Base-by-base conservation (phyloP, 1,140 invertebrate species). In the Solen grandis region DNA sequence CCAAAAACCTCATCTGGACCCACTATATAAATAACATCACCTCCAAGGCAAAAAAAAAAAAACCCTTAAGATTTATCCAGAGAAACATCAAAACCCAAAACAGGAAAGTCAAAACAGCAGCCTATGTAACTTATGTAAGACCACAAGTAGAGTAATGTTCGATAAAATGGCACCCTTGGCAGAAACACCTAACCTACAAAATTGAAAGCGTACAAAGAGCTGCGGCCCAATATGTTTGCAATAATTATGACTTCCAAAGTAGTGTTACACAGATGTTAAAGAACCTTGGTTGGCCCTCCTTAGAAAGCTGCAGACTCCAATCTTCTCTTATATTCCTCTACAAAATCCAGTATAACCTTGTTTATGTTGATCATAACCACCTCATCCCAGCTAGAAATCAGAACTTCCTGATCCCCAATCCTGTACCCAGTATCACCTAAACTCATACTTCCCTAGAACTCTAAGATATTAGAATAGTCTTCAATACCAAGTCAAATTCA, bases 151-250 rank as follows among this genome's bases (percentile, higher is more conserved):
- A 60, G 35, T 60, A 60, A 14, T 60, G 57, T 27, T 60, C 5
- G 4, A 60, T 60, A 5, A 60, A 31, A 5, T 60, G 19, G 27
- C 57, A 27, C 25, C 25, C 25, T 8, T 60, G 57, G n/a, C n/a
- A 29, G 19, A 60, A 60, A 22, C 2, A 16, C 57, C 3, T 60
- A 13, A 22, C 27, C 16, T 60, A 60, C 25, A 8, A 60, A 27
- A 19, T 60, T 5, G 57, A n/a, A n/a, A n/a, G n/a, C n/a, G n/a
- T n/a, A n/a, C n/a, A n/a, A n/a, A n/a, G n/a, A n/a, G n/a, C n/a
- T 41, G 65, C 65, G 36, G 65, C 65, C 27, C 41, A 31, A 68
- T 68, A 41, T 46, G 65, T 68, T n/a, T 68, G 65, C 50, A 68
- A 68, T 14, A 68, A 68, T 13, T 68, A 68, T 46, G 27, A 68